These are phyloP conservation scores for Drosophila serrata DNA, from an alignment of 1,140 invertebrate genomes.

Conservation along the genomic window DNA sequence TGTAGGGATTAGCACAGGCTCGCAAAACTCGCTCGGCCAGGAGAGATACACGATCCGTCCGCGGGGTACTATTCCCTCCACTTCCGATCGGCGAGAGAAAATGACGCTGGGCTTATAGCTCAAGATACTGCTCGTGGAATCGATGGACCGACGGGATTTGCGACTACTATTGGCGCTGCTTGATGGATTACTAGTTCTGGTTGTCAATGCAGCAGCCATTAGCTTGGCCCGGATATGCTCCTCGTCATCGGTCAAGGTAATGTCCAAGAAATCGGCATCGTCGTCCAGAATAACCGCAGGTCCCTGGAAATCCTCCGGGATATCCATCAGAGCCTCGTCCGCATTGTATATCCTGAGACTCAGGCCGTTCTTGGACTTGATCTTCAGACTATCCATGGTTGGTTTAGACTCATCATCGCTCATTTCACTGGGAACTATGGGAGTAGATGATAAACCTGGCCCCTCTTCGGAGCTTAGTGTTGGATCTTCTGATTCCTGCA, in stretches of 20 bases:
- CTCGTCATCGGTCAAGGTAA: slow-evolving; percentile 42
- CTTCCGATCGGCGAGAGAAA: slow-evolving; percentile 52
- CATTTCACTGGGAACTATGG: too few species aligned
- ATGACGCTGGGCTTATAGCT: slow-evolving; percentile 50
- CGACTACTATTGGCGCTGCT: slow-evolving; percentile 15
- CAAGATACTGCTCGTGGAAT: slow-evolving; percentile 7
- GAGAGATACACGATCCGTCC: slow-evolving; percentile 36
- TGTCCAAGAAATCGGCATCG: slow-evolving; percentile 40
- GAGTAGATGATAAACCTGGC: background rate
- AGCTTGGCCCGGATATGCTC: slow-evolving; percentile 42
- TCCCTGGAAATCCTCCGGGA: slow-evolving; percentile 16
- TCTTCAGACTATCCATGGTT: background rate
- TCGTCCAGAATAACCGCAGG: slow-evolving; percentile 33
- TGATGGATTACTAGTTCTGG: slow-evolving; percentile 9
- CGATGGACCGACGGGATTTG: slow-evolving; percentile 7
- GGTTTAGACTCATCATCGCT: background rate
- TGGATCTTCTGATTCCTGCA: background rate
- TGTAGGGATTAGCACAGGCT: background rate
- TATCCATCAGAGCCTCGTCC: slow-evolving; percentile 29
- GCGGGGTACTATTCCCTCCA: background rate
- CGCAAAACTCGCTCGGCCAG: slow-evolving; percentile 50
- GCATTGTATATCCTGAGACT: slow-evolving; percentile 34
- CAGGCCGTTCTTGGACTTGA: background rate
- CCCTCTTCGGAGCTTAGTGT: background rate
- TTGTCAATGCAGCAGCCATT: slow-evolving; percentile 35